Base-by-base conservation (phyloP, 2,888 invertebrate genomes). In the Priocnemis perturbator region DNA sequence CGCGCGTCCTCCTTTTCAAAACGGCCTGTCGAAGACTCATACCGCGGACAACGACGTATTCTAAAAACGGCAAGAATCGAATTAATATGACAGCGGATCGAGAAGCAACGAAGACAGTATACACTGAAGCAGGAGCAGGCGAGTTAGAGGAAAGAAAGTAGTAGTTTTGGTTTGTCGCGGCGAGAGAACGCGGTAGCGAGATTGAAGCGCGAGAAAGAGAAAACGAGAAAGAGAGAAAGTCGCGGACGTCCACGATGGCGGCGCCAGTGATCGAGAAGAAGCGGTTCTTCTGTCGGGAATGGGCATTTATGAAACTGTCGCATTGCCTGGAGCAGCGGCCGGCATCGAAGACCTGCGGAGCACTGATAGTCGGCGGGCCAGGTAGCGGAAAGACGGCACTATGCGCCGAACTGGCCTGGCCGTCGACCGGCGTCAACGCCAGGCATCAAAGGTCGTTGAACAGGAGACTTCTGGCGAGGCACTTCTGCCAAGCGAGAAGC, bases 331-430 rank as follows among this genome's bases (percentile, higher is more conserved):
- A 98, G 85, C 96, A 97, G 89, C 90, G 97, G 69, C 94, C 95
- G 0, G 93, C 93, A 17, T 94, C 95, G 76, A 96, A 97, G 89
- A 95, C 95, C 0, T 95, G 96, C 81, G 98, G 98, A 0, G 96
- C 97, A 0, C 91, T 98, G 56, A 93, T 98, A 63, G 91, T 98
- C 70, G 97, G 96, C 76, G 97, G 97, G 0, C 96, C 98, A 0
- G 98, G 98, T 20, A 96, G 97, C 78, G 98, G 98, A 0, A 98
- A 98, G 88, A 97, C 98, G 4, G 96, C 98, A 23, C 91, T 98
- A 55, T 95, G 96, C 86, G 93, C 94, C 66, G 96, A 97, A 86
- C 88, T 96, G 48, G 93, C 94, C 50, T 93, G 92, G 89, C 95
- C 95, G 0, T 93, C 94, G 0, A 91, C 90, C 14, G 93, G 93